Percentiles rank a stretch among this genome's conserved stretches.
Evolutionary conservation across 1,140 invertebrate genomes (phyloP).

Genomic region (Leucophenga varia): DNA sequence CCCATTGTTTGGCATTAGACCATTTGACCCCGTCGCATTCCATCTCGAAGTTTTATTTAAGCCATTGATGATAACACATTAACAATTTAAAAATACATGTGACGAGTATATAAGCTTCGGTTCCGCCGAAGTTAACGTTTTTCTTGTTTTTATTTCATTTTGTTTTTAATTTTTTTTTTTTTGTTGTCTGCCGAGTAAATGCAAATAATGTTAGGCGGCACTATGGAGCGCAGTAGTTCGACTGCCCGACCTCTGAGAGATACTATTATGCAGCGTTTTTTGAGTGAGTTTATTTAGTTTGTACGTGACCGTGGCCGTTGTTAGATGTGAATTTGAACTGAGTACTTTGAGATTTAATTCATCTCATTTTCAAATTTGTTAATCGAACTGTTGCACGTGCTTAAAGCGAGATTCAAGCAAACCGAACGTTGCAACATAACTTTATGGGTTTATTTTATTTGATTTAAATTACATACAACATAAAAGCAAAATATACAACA

Average conservation of each 20-base stretch:
- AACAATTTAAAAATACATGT: no score
- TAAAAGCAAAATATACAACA: constrained; percentile 8
- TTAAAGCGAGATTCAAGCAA: not conserved
- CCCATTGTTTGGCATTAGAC: no score
- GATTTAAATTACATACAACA: constrained; percentile 3
- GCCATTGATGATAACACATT: no score
- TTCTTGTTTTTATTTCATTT: constrained; percentile 24
- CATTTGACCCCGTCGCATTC: no score
- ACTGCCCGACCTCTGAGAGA: not conserved
- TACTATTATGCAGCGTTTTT: constrained; percentile 19
- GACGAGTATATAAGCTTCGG: no score
- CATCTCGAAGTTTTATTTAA: no score
- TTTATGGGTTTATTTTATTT: no score
- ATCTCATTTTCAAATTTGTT: constrained; percentile 20
- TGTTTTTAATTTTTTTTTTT: constrained; percentile 25
- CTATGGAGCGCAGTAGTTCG: constrained; percentile 6
- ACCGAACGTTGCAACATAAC: no score
- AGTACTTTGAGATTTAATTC: constrained; percentile 10
- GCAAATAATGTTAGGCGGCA: constrained; percentile 26
- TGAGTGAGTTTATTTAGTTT: no score
- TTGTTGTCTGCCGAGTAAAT: constrained; percentile 9
- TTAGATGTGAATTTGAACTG: constrained; percentile 14
- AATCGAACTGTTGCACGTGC: not conserved
- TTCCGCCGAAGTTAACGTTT: no score
- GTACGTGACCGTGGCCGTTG: constrained; percentile 42